Base-by-base conservation (phyloP, 2,888 invertebrate species). In the Cerastis leucographa region DNA sequence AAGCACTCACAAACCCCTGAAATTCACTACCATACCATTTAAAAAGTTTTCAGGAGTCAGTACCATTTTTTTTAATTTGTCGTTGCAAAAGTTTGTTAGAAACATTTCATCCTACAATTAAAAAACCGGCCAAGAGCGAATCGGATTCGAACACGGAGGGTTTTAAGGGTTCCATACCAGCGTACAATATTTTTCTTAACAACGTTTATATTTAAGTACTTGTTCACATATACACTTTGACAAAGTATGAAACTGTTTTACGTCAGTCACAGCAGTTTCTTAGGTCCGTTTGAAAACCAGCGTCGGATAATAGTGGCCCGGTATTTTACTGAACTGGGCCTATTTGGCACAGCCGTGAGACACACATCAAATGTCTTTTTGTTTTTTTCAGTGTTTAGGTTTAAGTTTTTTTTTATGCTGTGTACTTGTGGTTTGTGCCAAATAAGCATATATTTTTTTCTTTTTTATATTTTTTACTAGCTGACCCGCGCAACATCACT, bases 11-110 rank as follows among this genome's bases (percentile, higher is more conserved):
- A 62, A 85, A 61, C 68, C 70, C 71, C 76, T 76, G 76, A 84
- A 86, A 76, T 78, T 67, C 74, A 64, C 42, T 49, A 29, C 69
- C 65, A 68, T 67, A 71, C 64, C 85, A 71, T 74, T 74, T 61
- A 42, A 59, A 81, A 84, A 78, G 74, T 85, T 78, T n/a, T 40
- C 54, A 61, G 71, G 85, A 59, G 75, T 81, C 65, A 68, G 29
- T 35, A 25, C 61, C 56, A 66, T 54, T 69, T 71, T 76, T 86
- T 85, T 86, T 84, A 86, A 85, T 84, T 86, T 80, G 77, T 80
- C 84, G 67, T 67, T 42, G 59, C 12, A 4, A 70, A 76, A 84
- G 62, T 83, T 85, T 69, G 29, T 44, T 62, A 22, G 51, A 65
- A 71, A 67, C 54, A 65, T 75, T 73, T 76, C 56, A 59, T 66